Evolutionary conservation across 2,113 vertebrate species (phyloP).

Genomic region (Zingel zingel): DNA sequence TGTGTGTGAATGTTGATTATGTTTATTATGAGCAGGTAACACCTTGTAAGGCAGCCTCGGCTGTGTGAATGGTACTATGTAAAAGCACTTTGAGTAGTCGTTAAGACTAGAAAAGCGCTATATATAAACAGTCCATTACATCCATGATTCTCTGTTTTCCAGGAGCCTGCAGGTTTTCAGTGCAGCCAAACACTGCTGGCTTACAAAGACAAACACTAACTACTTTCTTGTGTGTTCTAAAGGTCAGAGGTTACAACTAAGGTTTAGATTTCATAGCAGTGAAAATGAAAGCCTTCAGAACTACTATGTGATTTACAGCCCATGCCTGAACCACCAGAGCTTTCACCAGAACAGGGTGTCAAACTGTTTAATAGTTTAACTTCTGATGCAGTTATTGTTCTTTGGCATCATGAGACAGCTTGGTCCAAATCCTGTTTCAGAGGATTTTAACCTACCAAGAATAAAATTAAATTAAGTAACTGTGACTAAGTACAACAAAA

Average conservation of each 20-base stretch:
- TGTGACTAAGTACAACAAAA: not conserved
- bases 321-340: not conserved
- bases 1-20: no score
- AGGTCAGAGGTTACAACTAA: slow-evolving; percentile 20
- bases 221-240: slow-evolving; percentile 21
- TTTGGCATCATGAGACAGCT: not conserved
- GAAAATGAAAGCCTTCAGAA: slow-evolving; percentile 6
- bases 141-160: not conserved
- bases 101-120: no score
- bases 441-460: not conserved
- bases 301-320: slow-evolving; percentile 22
- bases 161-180: not conserved
- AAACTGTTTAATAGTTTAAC: not conserved
- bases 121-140: not conserved
- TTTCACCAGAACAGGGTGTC: not conserved
- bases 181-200: not conserved
- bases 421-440: not conserved
- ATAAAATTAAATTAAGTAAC: not conserved
- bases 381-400: not conserved
- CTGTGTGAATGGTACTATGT: no score
- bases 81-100: no score
- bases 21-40: no score
- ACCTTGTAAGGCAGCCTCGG: no score
- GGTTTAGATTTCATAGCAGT: slow-evolving; percentile 44
- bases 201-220: slow-evolving; percentile 29